These are phyloP conservation scores for Oriolus oriolus DNA, from an alignment of 2,113 vertebrate genomes.

Conservation along the genomic window DNA sequence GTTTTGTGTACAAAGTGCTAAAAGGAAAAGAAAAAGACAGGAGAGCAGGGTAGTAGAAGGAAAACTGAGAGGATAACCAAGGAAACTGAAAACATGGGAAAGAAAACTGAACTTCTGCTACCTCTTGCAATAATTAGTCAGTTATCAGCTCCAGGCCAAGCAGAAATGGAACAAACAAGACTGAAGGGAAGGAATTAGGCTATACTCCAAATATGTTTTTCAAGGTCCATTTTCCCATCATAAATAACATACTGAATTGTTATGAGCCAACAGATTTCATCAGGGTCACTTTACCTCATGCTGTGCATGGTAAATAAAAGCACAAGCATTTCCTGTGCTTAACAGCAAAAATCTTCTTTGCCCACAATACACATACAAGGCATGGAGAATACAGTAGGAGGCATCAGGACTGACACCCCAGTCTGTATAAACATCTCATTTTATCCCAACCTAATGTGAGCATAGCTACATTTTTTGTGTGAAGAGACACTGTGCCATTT, in stretches of 20 bases:
- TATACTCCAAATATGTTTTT: neutral
- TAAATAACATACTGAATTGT: neutral
- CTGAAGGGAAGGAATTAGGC: neutral
- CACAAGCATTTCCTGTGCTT: neutral
- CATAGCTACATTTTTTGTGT: neutral
- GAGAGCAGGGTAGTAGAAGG: fast-evolving
- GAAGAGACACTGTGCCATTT: neutral
- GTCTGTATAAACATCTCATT: neutral
- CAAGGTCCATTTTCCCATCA: neutral
- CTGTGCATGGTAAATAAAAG: neutral
- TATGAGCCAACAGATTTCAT: neutral
- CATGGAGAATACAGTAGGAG: neutral
- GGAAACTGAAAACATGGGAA: neutral
- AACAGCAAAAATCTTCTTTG: neutral
- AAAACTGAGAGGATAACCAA: neutral
- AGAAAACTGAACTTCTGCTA: neutral
- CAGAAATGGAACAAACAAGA: neutral
- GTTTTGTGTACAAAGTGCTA: neutral
- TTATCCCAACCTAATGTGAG: neutral
- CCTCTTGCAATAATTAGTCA: neutral
- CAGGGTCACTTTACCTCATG: neutral
- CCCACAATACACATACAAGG: neutral
- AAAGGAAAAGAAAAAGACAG: neutral
- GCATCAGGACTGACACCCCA: neutral
- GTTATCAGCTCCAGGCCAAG: neutral